Percentiles rank a stretch among this genome's conserved stretches.
phyloP scores from a whole-genome alignment of 2,113 vertebrate species.

The Hemichromis elongatus region DNA sequence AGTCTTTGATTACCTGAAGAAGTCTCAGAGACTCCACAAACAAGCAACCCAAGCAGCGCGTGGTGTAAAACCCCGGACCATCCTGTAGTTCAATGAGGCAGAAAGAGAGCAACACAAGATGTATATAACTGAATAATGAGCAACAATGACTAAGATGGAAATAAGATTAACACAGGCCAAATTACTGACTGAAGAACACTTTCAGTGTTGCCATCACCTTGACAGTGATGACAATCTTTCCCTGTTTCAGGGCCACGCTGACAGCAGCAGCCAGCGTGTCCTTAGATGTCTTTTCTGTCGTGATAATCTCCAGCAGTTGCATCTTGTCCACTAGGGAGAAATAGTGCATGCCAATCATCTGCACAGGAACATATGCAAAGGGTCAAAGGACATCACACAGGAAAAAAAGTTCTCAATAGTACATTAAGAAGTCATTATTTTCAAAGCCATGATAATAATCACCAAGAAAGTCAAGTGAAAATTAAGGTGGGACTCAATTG shows the following conservation, averaged over 20 bases:
- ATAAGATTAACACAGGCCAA: background rate
- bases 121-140: background rate
- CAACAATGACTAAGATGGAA: background rate
- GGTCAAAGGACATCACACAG: background rate
- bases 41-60: background rate
- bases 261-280: background rate
- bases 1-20: background rate
- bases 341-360: background rate
- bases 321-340: background rate
- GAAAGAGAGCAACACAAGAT: background rate
- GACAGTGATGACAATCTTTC: background rate
- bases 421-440: background rate
- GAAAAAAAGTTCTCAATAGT: background rate
- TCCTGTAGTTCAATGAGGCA: background rate
- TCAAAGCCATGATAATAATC: background rate
- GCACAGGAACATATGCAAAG: background rate
- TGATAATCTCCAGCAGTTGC: background rate
- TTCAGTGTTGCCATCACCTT: background rate
- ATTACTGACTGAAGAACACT: background rate
- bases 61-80: background rate
- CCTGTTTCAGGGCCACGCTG: background rate
- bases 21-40: background rate
- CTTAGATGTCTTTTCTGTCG: background rate
- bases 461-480: background rate
- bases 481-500: background rate